A percentile compares a stretch with the other conserved stretches of the same genome.
Evolutionary conservation across 2,888 invertebrate species (phyloP).

Genomic region (Yponomeuta plumbellus): DNA sequence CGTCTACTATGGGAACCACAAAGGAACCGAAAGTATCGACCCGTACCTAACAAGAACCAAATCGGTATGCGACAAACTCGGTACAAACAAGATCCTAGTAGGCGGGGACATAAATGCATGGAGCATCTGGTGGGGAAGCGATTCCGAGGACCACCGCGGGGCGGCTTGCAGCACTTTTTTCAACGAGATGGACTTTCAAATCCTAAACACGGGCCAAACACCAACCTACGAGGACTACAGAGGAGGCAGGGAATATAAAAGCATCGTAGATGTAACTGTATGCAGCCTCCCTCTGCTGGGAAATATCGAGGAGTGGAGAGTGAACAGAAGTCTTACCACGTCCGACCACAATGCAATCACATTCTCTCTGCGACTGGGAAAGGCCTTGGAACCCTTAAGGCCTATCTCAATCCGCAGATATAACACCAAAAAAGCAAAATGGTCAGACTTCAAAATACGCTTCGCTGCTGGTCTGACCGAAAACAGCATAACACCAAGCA

Average conservation of each 20-base stretch:
- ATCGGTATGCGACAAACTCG: neutral
- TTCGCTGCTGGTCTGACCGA: neutral
- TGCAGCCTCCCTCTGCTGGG: conserved; percentile 21
- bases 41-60: neutral
- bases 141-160: conserved; percentile 24
- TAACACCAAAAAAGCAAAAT: conserved; percentile 5
- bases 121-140: conserved; percentile 19
- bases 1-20: neutral
- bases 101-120: conserved; percentile 20
- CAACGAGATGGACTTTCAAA: conserved; percentile 22
- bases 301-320: conserved; percentile 24
- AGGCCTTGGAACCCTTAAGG: neutral
- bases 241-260: conserved; percentile 18
- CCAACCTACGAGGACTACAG: conserved; percentile 25
- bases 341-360: conserved; percentile 22
- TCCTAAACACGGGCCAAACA: conserved; percentile 24
- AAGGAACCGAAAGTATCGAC: neutral
- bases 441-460: neutral
- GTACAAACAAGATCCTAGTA: neutral
- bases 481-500: conserved; percentile 13
- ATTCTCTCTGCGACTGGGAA: neutral
- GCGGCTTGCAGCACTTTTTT: conserved; percentile 21
- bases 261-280: conserved; percentile 25
- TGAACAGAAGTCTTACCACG: conserved; percentile 19
- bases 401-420: neutral